Evolutionary conservation across 2,888 invertebrate species (phyloP).

Genomic region (Heliconius cydno): DNA sequence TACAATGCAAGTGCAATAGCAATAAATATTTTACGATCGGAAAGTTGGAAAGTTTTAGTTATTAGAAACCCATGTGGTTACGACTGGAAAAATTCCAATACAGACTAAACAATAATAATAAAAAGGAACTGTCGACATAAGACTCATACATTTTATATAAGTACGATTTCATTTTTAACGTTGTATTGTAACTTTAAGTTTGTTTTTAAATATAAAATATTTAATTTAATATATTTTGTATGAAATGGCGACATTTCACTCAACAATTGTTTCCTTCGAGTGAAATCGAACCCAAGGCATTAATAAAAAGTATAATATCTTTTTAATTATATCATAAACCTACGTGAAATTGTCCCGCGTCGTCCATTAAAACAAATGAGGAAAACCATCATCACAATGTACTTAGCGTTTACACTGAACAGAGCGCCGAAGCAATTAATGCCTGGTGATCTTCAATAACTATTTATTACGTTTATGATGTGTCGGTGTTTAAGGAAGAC

Average conservation of each 20-base stretch:
- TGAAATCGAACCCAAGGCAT: not conserved
- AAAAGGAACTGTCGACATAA: not conserved
- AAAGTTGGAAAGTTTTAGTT: slow-evolving; percentile 27
- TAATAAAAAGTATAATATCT: not conserved
- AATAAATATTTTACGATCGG: slow-evolving; percentile 32
- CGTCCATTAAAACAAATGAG: slow-evolving; percentile 36
- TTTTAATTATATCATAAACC: not conserved
- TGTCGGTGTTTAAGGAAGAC: slow-evolving; percentile 48
- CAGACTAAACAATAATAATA: not conserved
- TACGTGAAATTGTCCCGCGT: not conserved
- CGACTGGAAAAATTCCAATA: slow-evolving; percentile 4
- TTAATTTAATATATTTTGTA: too few species aligned
- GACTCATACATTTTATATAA: not conserved
- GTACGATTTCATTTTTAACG: not conserved
- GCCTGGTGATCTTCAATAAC: slow-evolving; percentile 48
- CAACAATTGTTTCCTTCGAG: not conserved
- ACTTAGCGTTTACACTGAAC: slow-evolving; percentile 30
- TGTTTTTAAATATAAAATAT: too few species aligned
- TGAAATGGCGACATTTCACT: not conserved
- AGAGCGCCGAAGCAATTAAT: slow-evolving; percentile 41
- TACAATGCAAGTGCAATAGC: slow-evolving; percentile 30
- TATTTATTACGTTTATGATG: slow-evolving; percentile 49
- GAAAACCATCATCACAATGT: slow-evolving; percentile 29
- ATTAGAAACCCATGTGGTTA: slow-evolving; percentile 3
- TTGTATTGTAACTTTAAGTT: too few species aligned